Percentiles rank a stretch among this genome's conserved stretches.
Evolutionary conservation across 2,888 invertebrate species (phyloP).

Genomic region (Dolichomitus sp.): DNA sequence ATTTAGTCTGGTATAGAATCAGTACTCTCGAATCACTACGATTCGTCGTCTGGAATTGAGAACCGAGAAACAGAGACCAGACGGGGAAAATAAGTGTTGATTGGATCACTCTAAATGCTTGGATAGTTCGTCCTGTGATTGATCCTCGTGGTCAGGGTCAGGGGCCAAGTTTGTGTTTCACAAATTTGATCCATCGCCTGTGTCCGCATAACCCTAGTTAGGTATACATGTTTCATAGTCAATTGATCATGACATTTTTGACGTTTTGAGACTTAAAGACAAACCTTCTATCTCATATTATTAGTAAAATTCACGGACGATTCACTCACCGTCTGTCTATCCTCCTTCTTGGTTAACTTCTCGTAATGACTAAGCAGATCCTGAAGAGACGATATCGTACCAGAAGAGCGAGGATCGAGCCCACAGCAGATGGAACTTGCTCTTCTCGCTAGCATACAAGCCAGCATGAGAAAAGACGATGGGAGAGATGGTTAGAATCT

Average conservation of each 20-base stretch:
- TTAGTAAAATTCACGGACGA: slow-evolving; percentile 7
- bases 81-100: slow-evolving; percentile 5
- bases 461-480: slow-evolving; percentile 27
- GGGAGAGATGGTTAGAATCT: slow-evolving; percentile 47
- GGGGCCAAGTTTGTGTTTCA: too few species aligned
- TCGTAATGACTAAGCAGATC: slow-evolving; percentile 80
- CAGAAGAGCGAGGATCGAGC: slow-evolving; percentile 54
- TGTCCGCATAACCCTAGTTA: too few species aligned
- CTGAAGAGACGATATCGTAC: slow-evolving; percentile 73
- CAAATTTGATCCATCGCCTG: too few species aligned
- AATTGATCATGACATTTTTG: slow-evolving; percentile 6
- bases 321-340: slow-evolving; percentile 41
- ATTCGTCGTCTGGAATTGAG: slow-evolving; percentile 27
- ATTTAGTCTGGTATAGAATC: slow-evolving; percentile 32
- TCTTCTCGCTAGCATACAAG: slow-evolving; percentile 47
- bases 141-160: too few species aligned
- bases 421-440: slow-evolving; percentile 75
- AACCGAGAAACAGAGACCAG: slow-evolving; percentile 5
- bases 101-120: not conserved
- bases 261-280: slow-evolving; percentile 11
- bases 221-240: slow-evolving; percentile 12
- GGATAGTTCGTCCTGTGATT: not conserved
- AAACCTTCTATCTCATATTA: not conserved
- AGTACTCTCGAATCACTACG: slow-evolving; percentile 11
- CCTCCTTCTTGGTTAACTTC: slow-evolving; percentile 32